A percentile compares a stretch with the other conserved stretches of the same genome.
phyloP scores from a whole-genome alignment of 2,797 vertebrate genomes.

The Cichlasoma orientale region DNA sequence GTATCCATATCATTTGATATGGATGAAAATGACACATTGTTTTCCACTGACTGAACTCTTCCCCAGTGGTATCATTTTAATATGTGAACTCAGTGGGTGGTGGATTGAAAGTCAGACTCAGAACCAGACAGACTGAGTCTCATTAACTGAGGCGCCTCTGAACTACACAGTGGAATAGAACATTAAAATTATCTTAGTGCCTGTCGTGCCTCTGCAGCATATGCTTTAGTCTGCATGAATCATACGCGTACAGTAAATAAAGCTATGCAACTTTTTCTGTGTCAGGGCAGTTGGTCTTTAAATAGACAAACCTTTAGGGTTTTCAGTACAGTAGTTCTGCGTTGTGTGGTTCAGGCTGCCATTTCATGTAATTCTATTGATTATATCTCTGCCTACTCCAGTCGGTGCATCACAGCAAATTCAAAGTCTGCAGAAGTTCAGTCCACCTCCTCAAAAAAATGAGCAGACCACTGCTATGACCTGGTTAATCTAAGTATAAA shows the following conservation, averaged over 20 bases:
- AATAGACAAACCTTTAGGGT: constrained; percentile 47
- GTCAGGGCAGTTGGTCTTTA: constrained; percentile 17
- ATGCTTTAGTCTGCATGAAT: constrained; percentile 48
- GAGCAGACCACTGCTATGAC: constrained; percentile 29
- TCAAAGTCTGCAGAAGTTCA: constrained; percentile 24
- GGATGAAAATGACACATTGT: constrained; percentile 41
- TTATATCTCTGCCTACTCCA: constrained; percentile 53
- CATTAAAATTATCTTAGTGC: constrained; percentile 31
- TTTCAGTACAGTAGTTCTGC: constrained; percentile 33
- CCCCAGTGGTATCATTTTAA: constrained; percentile 35
- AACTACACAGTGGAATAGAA: constrained; percentile 34
- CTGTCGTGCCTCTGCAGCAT: constrained; percentile 33
- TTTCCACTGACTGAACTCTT: constrained; percentile 34
- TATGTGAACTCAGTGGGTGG: constrained; percentile 47
- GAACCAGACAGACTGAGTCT: constrained; percentile 49
- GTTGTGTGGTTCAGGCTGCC: constrained; percentile 20
- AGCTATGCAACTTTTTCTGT: constrained; percentile 20
- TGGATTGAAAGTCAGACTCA: constrained; percentile 47
- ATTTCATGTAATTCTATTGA: constrained; percentile 59
- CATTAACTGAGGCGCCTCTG: constrained; percentile 46
- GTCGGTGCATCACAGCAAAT: constrained; percentile 13
- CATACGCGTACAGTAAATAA: constrained; percentile 18
- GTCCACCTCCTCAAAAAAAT: constrained; percentile 40
- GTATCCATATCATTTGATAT: constrained; percentile 18
- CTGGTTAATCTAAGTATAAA: constrained; percentile 27